Conservation (phyloP, 2,113 vertebrate genomes). For the Erinaceus europaeus region DNA sequence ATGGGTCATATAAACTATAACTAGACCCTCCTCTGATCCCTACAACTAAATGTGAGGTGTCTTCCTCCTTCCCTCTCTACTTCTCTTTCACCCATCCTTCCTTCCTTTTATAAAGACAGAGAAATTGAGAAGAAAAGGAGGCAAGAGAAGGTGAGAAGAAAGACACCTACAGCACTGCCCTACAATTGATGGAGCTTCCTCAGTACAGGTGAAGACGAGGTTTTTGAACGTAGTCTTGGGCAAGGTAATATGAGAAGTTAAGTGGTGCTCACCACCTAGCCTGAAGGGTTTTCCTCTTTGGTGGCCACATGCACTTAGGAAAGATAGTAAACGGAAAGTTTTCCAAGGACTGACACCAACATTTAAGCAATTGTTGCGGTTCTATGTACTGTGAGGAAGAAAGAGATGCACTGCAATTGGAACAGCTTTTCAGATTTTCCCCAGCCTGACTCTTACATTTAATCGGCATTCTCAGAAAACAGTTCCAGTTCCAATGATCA, state of each 20-base stretch:
- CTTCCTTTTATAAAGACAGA: too few species aligned
- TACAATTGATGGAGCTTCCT: too few species aligned
- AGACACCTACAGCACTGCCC: too few species aligned
- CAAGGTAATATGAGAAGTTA: too few species aligned
- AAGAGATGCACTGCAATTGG: background rate
- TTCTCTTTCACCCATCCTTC: too few species aligned
- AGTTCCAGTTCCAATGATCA: background rate
- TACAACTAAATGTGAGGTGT: background rate
- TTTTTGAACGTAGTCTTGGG: too few species aligned
- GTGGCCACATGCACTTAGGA: background rate
- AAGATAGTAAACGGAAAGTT: background rate
- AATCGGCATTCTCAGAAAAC: background rate
- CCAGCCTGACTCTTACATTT: background rate
- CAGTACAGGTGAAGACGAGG: too few species aligned
- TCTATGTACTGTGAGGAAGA: background rate
- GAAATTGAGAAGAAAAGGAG: too few species aligned
- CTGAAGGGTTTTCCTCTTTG: background rate
- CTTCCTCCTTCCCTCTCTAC: too few species aligned
- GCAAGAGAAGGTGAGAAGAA: too few species aligned
- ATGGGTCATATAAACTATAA: background rate
- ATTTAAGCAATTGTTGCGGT: background rate
- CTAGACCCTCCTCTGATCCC: background rate
- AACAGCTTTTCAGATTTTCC: background rate
- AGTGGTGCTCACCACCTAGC: too few species aligned
- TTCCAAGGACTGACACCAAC: background rate